A percentile compares a stretch with the other conserved stretches of the same genome.
These are phyloP conservation scores for Anguilla rostrata DNA, from an alignment of 2,113 vertebrate genomes.

Conservation along the genomic window DNA sequence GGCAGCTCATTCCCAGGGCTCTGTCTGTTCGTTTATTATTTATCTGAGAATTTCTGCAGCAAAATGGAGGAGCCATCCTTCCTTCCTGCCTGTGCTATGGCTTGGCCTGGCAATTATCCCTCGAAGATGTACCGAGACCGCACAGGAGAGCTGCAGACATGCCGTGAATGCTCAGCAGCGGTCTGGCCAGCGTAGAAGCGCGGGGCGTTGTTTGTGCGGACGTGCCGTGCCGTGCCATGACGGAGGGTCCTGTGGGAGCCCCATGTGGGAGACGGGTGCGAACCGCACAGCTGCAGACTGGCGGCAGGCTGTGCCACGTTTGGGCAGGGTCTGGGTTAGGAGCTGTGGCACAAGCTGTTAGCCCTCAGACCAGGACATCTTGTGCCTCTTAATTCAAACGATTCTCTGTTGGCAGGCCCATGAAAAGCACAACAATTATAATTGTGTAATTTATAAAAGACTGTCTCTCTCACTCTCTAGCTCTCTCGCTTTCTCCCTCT, in stretches of 20 bases:
- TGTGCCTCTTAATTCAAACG: background rate
- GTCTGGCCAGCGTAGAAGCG: background rate
- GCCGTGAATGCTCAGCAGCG: no score
- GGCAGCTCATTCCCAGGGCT: background rate
- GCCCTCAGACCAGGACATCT: background rate
- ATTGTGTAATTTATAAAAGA: background rate
- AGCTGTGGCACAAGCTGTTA: background rate
- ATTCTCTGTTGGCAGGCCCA: background rate
- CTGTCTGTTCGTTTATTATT: background rate
- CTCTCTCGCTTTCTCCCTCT: background rate
- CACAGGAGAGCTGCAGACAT: no score
- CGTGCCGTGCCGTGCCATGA: no score
- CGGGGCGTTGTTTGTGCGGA: background rate
- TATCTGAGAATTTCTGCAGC: background rate
- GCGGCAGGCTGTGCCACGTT: background rate
- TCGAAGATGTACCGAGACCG: background rate
- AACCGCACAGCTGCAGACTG: background rate
- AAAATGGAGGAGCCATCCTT: background rate
- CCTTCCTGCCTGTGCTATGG: background rate
- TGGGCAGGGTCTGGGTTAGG: background rate
- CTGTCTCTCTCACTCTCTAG: background rate
- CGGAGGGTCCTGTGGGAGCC: no score
- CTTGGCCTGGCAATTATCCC: background rate
- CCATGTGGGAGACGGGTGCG: background rate
- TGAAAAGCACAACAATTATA: background rate